These are phyloP conservation scores for Machimus rusticus DNA, from an alignment of 2,888 invertebrate genomes.

Conservation along the genomic window DNA sequence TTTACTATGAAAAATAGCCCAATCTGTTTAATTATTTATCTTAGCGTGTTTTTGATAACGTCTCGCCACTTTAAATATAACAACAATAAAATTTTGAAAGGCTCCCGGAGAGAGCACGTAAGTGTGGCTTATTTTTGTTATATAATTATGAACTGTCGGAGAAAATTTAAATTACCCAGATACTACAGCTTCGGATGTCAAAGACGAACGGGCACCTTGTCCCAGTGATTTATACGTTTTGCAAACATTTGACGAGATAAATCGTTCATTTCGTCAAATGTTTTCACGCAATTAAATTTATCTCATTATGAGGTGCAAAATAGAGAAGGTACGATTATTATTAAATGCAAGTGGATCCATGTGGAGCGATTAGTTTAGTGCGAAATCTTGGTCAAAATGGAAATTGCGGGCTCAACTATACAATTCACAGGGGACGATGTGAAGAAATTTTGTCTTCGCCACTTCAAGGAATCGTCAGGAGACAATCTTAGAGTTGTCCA, in stretches of 20 bases:
- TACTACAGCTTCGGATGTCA: neutral
- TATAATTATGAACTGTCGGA: neutral
- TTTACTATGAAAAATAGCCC: neutral
- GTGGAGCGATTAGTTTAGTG: neutral
- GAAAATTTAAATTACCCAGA: neutral
- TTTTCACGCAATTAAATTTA: neutral
- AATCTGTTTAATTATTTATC: neutral
- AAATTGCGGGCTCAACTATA: constrained; percentile 15
- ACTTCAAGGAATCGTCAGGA: constrained; percentile 40
- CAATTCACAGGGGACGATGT: constrained; percentile 46
- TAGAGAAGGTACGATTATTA: neutral
- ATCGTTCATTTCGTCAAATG: neutral
- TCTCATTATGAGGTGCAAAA: neutral
- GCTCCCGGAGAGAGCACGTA: neutral
- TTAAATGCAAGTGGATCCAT: neutral
- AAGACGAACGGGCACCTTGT: neutral
- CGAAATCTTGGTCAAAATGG: neutral
- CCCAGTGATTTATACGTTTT: neutral
- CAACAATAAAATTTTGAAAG: neutral
- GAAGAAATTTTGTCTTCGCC: constrained; percentile 52
- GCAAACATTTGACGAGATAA: neutral
- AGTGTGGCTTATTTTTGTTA: neutral
- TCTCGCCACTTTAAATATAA: neutral
- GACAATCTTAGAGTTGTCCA: constrained; percentile 51
- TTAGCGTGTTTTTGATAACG: neutral